Evolutionary conservation across 1,140 invertebrate species (phyloP), one percentile per base, ranked within the genome.

Genomic region (Hyles vespertilio): DNA sequence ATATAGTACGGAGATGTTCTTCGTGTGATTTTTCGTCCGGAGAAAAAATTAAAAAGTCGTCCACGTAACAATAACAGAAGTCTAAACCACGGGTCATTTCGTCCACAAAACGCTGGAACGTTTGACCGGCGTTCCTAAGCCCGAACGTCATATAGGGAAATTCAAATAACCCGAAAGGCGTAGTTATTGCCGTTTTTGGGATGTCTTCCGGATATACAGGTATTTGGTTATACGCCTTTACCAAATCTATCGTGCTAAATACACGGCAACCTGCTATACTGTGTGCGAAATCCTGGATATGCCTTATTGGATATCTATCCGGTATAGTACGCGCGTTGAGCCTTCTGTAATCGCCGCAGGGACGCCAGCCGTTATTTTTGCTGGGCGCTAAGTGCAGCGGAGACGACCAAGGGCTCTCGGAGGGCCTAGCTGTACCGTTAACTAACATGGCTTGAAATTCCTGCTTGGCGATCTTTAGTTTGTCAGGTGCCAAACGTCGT

Each of bases 271-370:
- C 61, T 10, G 61, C 11, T 1, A 64, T 40, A 0, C 3, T 3
- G 6, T 68, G 56, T 2, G 52, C 9, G 12, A 64, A 64, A 44
- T 68, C 62, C 0, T 62, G 56, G 5, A 68, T 57, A 10, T 68
- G 61, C 7, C 61, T 22, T 22, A 22, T 22, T 22, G 22, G 22
- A 22, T 22, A 22, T 22, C 22, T 22, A 2, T 22, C 22, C 10
- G 61, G 59, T 10, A 64, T 56, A 1, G 66, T 68, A 0, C 60
- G 40, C 8, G 65, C 36, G 32, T 61, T 61, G 3, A 61, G 50
- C 9, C 44, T 36, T 1, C 61, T 11, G 47, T 59, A 59, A 40
- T 53, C 59, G 5, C 51, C 52, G 33, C 50, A 50, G 7, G 65
- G 50, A 34, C 58, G 40, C 56, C 58, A 59, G 22, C 22, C 22